These are phyloP conservation scores for Platygyra sinensis DNA, from an alignment of 64 coral and sea anemone genomes.

Conservation along the genomic window DNA sequence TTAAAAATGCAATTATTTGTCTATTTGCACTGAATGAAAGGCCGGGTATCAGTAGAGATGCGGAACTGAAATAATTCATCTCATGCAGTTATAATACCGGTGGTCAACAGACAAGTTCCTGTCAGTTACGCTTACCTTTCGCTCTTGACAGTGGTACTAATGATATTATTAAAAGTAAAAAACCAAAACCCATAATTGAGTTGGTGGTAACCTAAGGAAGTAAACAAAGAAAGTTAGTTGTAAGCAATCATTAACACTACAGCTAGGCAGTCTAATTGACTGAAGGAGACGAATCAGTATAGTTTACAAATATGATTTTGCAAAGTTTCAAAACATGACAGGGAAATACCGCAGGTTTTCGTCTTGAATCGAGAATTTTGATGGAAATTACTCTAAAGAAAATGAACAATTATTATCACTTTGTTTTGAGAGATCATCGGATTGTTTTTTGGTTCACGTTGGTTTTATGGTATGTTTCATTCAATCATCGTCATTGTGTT, in stretches of 20 bases:
- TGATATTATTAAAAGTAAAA: constrained; percentile 37
- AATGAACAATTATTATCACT: too few species aligned
- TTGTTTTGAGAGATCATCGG: too few species aligned
- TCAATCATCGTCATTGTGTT: too few species aligned
- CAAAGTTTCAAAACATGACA: neutral
- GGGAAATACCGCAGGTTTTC: too few species aligned
- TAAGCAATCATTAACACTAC: neutral
- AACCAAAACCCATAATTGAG: constrained; percentile 50
- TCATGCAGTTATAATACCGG: too few species aligned
- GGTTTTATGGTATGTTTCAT: too few species aligned
- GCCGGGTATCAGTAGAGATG: neutral
- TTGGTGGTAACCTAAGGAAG: constrained; percentile 1
- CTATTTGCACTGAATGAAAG: neutral
- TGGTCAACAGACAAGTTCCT: neutral
- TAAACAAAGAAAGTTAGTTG: neutral
- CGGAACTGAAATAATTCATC: neutral
- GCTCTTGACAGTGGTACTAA: constrained; percentile 42
- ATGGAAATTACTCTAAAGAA: too few species aligned
- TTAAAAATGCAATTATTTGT: too few species aligned
- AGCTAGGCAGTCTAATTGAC: neutral
- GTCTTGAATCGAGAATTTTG: too few species aligned
- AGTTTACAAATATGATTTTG: neutral
- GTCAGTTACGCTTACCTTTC: constrained; percentile 20
- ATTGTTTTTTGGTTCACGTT: too few species aligned
- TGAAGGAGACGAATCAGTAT: neutral